Evolutionary conservation across 2,888 invertebrate species (phyloP), one percentile per base, ranked within the genome.

Genomic region (Drosophila pegasa): DNA sequence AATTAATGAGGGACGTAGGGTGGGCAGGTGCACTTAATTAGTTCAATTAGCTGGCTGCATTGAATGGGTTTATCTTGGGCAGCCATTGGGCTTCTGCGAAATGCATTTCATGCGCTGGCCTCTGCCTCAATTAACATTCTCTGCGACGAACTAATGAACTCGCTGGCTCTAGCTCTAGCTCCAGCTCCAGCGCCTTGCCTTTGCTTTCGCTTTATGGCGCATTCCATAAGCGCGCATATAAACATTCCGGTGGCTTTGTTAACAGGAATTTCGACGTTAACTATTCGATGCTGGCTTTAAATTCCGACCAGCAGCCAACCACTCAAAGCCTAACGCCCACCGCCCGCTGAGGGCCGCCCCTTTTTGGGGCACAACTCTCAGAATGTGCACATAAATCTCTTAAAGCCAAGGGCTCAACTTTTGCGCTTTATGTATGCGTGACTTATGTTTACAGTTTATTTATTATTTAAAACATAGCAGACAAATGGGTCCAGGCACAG

Each of bases 401-500:
- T 77, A 66, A 68, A 68, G 85, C 79, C 66, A 41, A 37, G 58
- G 83, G 88, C 79, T 87, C 76, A 85, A 87, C 86, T 70, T 82
- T 70, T 64, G 80, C 55, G 68, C 78, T 78, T 70, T 70, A 68
- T 71, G 71, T 82, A 74, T 86, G 86, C 86, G 77, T 88, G 83
- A 88, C 88, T 88, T 88, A 83, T 88, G 88, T 88, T 83, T 82
- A 86, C 88, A 83, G 88, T 83, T 83, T 83, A 83, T 83, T 83
- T 83, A 83, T 83, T 83, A 83, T 83, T 83, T 88, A 83, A 88
- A 88, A 83, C 78, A 72, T 67, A 75, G 61, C 86, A 82, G 78
- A 71, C 77, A 87, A 85, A 78, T 72, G 81, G 68, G 72, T 62
- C 67, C 67, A 10, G 22, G 40, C 20, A 62, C 56, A 63, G 47